Evolutionary conservation across 2,888 invertebrate species (phyloP).

Genomic region (Petrolisthes manimaculis): DNA sequence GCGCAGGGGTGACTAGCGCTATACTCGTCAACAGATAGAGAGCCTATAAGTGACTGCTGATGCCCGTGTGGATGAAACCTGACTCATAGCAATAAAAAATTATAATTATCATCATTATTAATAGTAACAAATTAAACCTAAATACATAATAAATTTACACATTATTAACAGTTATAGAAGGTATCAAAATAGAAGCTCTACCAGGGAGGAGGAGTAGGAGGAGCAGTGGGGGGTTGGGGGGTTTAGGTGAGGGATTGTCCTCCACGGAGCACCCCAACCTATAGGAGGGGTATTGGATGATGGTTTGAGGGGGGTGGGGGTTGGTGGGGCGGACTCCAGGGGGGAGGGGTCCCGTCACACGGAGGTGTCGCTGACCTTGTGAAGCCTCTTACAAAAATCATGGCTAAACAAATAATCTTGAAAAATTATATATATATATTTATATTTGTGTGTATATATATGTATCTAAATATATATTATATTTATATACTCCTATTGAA

Average conservation of each 20-base stretch:
- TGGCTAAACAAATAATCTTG: constrained; percentile 31
- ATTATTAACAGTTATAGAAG: constrained; percentile 48
- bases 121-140: constrained; percentile 57
- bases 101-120: constrained; percentile 36
- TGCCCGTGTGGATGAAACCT: constrained; percentile 50
- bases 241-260: constrained; percentile 5
- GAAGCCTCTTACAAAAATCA: constrained; percentile 13
- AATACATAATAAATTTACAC: constrained; percentile 54
- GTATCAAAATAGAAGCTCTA: constrained; percentile 57
- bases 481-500: constrained; percentile 21
- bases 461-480: constrained; percentile 26
- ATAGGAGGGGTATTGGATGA: constrained; percentile 17
- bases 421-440: constrained; percentile 43
- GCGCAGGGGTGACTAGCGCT: constrained; percentile 2
- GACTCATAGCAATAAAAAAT: constrained; percentile 48
- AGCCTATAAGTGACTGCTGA: constrained; percentile 3
- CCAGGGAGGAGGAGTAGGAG: constrained; percentile 52
- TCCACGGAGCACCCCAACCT: not conserved
- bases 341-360: constrained; percentile 7
- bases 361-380: not conserved
- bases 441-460: constrained; percentile 42
- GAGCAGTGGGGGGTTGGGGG: constrained; percentile 1
- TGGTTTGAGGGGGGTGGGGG: constrained; percentile 19
- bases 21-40: constrained; percentile 8
- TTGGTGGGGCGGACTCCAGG: constrained; percentile 1